phyloP scores from a whole-genome alignment of 1,140 invertebrate genomes.

The Amphibalanus amphitrite region DNA sequence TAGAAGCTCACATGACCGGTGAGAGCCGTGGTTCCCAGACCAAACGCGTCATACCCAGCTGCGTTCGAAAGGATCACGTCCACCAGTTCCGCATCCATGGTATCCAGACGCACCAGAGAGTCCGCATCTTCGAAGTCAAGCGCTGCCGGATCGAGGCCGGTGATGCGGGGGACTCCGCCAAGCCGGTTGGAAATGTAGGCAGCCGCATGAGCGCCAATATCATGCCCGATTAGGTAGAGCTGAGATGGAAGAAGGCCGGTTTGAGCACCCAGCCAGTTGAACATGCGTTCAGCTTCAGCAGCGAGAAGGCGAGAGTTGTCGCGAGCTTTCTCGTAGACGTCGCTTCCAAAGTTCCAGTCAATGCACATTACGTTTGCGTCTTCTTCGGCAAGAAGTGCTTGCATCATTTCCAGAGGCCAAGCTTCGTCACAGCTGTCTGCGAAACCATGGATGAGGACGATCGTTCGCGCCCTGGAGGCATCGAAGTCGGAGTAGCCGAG shows the following conservation, averaged over 20 bases:
- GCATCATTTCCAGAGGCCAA: not conserved
- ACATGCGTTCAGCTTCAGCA: not conserved
- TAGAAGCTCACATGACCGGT: no score
- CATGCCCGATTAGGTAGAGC: not conserved
- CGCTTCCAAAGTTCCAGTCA: not conserved
- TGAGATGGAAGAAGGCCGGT: not conserved
- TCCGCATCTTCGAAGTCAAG: not conserved
- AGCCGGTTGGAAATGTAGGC: not conserved
- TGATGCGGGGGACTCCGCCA: not conserved
- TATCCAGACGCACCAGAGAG: not conserved
- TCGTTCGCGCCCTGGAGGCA: not conserved
- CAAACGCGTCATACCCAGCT: not conserved
- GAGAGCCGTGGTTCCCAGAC: not conserved
- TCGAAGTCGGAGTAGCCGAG: not conserved
- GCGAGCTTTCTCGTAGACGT: not conserved
- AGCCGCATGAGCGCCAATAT: not conserved
- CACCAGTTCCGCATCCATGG: not conserved
- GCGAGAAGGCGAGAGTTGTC: not conserved
- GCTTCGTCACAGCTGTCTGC: not conserved
- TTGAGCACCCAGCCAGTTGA: not conserved
- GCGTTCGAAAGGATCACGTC: not conserved
- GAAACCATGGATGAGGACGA: not conserved
- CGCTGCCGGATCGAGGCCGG: not conserved
- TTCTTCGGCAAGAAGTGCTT: not conserved
- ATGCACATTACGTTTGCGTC: not conserved